These are phyloP conservation scores for Halichondria panicea DNA, from an alignment of 37 sponge, comb jelly and placozoan genomes.

Conservation along the genomic window DNA sequence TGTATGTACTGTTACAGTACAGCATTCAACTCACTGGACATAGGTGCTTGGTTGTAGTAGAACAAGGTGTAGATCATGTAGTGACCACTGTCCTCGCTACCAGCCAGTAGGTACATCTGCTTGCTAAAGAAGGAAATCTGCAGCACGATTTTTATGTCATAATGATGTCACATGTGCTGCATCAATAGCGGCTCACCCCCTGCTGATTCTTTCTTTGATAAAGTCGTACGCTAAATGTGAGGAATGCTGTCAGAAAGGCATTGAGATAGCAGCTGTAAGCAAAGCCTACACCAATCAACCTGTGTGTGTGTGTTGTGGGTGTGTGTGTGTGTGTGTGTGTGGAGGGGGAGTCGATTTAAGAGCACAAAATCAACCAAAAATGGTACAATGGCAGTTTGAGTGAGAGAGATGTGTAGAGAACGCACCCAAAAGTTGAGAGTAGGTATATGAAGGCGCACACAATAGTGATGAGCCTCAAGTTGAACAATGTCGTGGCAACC, in stretches of 20 bases:
- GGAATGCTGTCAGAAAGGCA: slow-evolving; percentile 32
- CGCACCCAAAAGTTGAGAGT: slow-evolving; percentile 16
- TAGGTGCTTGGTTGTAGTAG: slow-evolving; percentile 39
- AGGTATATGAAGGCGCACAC: slow-evolving; percentile 14
- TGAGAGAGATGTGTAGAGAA: too few relatives aligned
- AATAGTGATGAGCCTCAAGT: slow-evolving; percentile 20
- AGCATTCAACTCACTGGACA: slow-evolving; percentile 17
- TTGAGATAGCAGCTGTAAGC: slow-evolving; percentile 40
- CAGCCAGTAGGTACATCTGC: slow-evolving; percentile 14
- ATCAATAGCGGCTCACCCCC: slow-evolving; percentile 5
- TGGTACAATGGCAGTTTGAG: background rate
- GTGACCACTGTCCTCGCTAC: slow-evolving; percentile 66
- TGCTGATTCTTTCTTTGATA: slow-evolving; percentile 39
- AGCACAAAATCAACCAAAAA: background rate
- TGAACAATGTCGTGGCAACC: slow-evolving; percentile 26
- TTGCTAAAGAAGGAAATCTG: slow-evolving; percentile 53
- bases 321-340: too few relatives aligned
- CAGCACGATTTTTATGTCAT: background rate
- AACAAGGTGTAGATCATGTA: slow-evolving; percentile 68
- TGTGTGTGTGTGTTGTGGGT: too few relatives aligned
- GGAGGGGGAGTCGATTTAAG: too few relatives aligned
- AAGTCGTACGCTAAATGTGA: slow-evolving; percentile 44
- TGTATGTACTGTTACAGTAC: background rate
- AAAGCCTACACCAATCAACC: too few relatives aligned
- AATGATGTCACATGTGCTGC: background rate